These are phyloP conservation scores for Heloderma charlesbogerti DNA, from an alignment of 2,113 vertebrate genomes.

Conservation along the genomic window DNA sequence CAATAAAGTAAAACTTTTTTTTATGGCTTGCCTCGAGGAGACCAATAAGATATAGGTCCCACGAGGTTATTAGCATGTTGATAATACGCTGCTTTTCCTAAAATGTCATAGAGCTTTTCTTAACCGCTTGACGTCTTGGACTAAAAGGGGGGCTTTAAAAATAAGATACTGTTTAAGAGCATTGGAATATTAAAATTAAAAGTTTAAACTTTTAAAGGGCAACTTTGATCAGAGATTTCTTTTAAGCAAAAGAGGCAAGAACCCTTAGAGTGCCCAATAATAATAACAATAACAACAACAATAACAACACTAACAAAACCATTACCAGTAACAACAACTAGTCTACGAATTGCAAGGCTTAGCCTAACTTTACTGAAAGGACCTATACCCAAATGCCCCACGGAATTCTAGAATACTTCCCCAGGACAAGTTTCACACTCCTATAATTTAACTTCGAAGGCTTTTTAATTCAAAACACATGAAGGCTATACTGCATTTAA, in stretches of 20 bases:
- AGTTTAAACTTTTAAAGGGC: slow-evolving; percentile 28
- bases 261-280: not conserved
- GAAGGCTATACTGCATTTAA: slow-evolving; percentile 29
- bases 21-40: slow-evolving; percentile 75
- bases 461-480: slow-evolving; percentile 60
- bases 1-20: slow-evolving; percentile 79
- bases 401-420: slow-evolving; percentile 30
- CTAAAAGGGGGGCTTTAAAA: slow-evolving; percentile 60
- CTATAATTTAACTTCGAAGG: slow-evolving; percentile 44
- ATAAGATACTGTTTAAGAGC: slow-evolving; percentile 21
- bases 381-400: slow-evolving; percentile 28
- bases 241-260: slow-evolving; percentile 25
- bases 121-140: slow-evolving; percentile 59
- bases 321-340: not conserved
- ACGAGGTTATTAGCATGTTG: slow-evolving; percentile 76
- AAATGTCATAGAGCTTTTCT: slow-evolving; percentile 72
- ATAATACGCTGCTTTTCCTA: slow-evolving; percentile 60
- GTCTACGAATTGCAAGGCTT: not conserved
- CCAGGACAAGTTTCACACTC: slow-evolving; percentile 53
- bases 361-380: slow-evolving; percentile 49
- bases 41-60: slow-evolving; percentile 73
- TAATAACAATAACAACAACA: not conserved
- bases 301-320: slow-evolving; percentile 44
- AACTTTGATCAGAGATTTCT: slow-evolving; percentile 58
- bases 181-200: not conserved